These are phyloP conservation scores for Sceloporus tristichus DNA, from an alignment of 2,113 vertebrate species.

Conservation along the genomic window DNA sequence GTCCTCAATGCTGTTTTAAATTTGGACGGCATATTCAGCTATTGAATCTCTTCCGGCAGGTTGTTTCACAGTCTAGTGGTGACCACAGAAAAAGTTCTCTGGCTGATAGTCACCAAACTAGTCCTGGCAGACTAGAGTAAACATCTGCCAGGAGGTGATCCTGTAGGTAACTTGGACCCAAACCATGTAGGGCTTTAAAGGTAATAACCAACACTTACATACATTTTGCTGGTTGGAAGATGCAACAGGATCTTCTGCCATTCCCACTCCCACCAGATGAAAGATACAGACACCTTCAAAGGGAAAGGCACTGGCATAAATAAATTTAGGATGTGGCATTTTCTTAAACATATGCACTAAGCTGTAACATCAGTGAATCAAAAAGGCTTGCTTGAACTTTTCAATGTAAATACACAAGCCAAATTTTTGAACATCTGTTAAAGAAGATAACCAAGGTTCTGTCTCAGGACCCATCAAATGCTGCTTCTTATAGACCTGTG, in stretches of 20 bases:
- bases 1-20: too few relatives aligned
- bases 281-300: not conserved
- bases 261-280: not conserved
- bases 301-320: not conserved
- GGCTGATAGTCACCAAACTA: too few relatives aligned
- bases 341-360: constrained; percentile 7
- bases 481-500: not conserved
- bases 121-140: too few relatives aligned
- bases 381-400: constrained; percentile 2
- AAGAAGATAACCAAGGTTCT: not conserved
- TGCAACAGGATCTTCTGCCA: not conserved
- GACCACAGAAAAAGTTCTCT: too few relatives aligned
- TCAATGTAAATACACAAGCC: not conserved
- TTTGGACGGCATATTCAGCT: too few relatives aligned
- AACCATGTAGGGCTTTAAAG: too few relatives aligned
- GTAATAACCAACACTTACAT: too few relatives aligned
- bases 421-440: not conserved
- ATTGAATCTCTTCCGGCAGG: too few relatives aligned
- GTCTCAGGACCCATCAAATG: not conserved
- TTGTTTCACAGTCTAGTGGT: too few relatives aligned
- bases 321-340: not conserved
- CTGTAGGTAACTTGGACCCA: too few relatives aligned
- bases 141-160: too few relatives aligned
- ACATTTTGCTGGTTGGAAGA: too few relatives aligned
- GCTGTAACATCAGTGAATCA: constrained; percentile 14